Percentiles rank a stretch among this genome's conserved stretches.
Conservation (phyloP, 2,113 vertebrate species). For the Thunnus thynnus region DNA sequence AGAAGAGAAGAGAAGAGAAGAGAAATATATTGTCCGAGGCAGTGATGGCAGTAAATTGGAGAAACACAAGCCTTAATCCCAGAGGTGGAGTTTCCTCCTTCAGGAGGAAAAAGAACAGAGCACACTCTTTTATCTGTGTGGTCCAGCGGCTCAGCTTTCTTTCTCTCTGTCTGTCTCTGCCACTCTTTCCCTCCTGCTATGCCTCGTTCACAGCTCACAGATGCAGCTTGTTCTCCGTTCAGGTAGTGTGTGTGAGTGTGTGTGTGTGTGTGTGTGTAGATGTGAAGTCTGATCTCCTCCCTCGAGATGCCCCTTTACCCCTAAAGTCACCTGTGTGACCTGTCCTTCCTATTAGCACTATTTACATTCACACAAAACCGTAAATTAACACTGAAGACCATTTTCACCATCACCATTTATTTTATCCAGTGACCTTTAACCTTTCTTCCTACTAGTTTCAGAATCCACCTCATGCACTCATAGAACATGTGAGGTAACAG, state of each 20-base stretch:
- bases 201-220: constrained; percentile 87
- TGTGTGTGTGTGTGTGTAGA: constrained; percentile 76
- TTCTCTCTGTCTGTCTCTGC: constrained; percentile 76
- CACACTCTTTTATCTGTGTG: constrained; percentile 95
- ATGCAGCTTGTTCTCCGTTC: constrained; percentile 92
- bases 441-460: constrained; percentile 48
- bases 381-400: neutral
- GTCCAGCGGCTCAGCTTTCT: constrained; percentile 87
- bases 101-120: constrained; percentile 87
- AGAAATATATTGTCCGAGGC: constrained; percentile 66
- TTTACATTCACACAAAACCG: constrained; percentile 12
- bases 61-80: constrained; percentile 80
- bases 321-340: constrained; percentile 78
- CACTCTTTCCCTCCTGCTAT: constrained; percentile 65
- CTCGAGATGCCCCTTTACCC: constrained; percentile 88
- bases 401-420: constrained; percentile 4
- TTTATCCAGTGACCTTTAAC: constrained; percentile 52
- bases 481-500: constrained; percentile 74
- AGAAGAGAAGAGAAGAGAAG: neutral
- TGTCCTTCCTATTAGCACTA: constrained; percentile 36
- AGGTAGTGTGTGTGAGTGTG: constrained; percentile 79
- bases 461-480: constrained; percentile 38
- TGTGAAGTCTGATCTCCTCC: constrained; percentile 92
- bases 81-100: constrained; percentile 81
- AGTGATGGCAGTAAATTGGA: constrained; percentile 68